Conservation (phyloP, 2,888 invertebrate species). For the Buathra laborator region DNA sequence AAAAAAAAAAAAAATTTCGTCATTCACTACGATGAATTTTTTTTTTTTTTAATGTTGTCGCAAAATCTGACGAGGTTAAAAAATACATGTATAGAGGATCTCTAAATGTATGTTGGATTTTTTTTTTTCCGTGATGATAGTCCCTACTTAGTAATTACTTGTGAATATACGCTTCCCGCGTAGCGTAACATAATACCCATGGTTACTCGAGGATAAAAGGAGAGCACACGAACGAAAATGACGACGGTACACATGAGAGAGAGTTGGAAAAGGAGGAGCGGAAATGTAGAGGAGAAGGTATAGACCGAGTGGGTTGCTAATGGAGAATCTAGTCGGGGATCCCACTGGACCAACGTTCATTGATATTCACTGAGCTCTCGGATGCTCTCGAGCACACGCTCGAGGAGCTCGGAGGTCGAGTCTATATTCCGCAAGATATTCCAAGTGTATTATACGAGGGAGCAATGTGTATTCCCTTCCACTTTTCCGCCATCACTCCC, state of each 20-base stretch:
- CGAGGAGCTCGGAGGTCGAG: conserved; percentile 58
- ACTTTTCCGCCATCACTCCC: conserved; percentile 32
- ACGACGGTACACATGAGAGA: conserved; percentile 11
- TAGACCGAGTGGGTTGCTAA: conserved; percentile 59
- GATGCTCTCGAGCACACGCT: conserved; percentile 79
- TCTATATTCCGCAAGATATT: conserved; percentile 50
- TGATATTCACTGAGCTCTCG: conserved; percentile 78
- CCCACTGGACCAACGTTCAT: conserved; percentile 63
- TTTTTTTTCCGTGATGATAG: background rate
- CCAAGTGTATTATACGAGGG: conserved; percentile 61
- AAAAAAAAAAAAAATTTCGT: background rate
- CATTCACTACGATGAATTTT: background rate
- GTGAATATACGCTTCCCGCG: background rate
- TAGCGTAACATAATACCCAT: background rate
- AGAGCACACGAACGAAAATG: conserved; percentile 24
- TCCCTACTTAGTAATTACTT: background rate
- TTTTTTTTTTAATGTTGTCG: background rate
- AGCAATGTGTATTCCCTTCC: conserved; percentile 51
- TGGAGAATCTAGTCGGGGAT: conserved; percentile 60
- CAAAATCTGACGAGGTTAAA: too few species aligned
- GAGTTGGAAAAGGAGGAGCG: conserved; percentile 18
- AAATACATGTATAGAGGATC: background rate
- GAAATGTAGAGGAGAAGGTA: conserved; percentile 50
- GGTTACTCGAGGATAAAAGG: conserved; percentile 3
- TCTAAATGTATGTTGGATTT: background rate